phyloP scores from a whole-genome alignment of 35 echinoderm and acorn worm genomes.

The Lytechinus pictus region DNA sequence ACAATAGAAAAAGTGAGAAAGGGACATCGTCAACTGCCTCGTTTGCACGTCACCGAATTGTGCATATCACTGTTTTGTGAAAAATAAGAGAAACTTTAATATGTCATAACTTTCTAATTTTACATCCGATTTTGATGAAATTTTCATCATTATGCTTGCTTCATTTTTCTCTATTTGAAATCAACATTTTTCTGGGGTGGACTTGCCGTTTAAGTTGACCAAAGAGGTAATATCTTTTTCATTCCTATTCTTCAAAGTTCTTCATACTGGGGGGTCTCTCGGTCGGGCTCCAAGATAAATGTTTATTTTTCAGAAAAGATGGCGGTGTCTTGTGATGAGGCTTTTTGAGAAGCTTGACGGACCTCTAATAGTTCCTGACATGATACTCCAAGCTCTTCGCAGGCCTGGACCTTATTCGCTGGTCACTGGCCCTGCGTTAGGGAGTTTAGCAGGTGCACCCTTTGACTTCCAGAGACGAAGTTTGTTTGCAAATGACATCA shows the following conservation, averaged over 20 bases:
- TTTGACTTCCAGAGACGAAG: constrained; percentile 27
- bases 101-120: too few species aligned
- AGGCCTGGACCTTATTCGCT: not conserved
- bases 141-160: too few species aligned
- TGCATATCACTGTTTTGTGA: too few species aligned
- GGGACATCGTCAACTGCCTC: too few species aligned
- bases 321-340: not conserved
- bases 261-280: not conserved
- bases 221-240: not conserved
- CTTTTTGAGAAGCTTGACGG: not conserved
- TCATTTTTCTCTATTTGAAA: too few species aligned
- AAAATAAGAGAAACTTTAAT: too few species aligned
- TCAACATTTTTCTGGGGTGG: too few species aligned
- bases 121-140: too few species aligned
- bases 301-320: not conserved
- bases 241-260: too few species aligned
- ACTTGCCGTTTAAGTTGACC: too few species aligned
- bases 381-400: not conserved
- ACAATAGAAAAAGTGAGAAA: too few species aligned
- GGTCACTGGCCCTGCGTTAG: not conserved
- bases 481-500: constrained; percentile 37
- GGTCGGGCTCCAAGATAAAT: not conserved
- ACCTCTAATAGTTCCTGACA: not conserved
- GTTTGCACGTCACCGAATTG: too few species aligned
- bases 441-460: not conserved